phyloP scores from a whole-genome alignment of 1,140 invertebrate species.

The Manduca sexta region DNA sequence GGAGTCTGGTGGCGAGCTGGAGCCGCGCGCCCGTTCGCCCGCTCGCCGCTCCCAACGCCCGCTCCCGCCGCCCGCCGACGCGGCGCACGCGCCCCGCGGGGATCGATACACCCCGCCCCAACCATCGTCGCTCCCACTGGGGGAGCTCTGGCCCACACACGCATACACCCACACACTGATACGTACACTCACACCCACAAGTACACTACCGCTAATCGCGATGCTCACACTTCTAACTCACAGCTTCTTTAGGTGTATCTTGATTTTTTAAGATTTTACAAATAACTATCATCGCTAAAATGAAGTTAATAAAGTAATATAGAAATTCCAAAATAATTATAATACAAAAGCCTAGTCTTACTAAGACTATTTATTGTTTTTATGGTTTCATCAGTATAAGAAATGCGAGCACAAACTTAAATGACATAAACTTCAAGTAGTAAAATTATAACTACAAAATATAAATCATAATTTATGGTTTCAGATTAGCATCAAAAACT shows the following conservation, averaged over 20 bases:
- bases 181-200: conserved; percentile 29
- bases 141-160: conserved; percentile 32
- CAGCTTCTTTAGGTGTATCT: conserved; percentile 29
- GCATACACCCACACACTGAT: conserved; percentile 18
- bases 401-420: too few relatives aligned
- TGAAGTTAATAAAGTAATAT: too few relatives aligned
- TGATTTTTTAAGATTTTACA: conserved; percentile 33
- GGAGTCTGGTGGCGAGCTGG: conserved; percentile 30
- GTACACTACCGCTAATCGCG: conserved; percentile 23
- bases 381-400: too few relatives aligned
- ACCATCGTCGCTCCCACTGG: conserved; percentile 39
- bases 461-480: too few relatives aligned
- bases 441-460: too few relatives aligned
- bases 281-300: conserved; percentile 6
- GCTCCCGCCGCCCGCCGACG: conserved; percentile 52
- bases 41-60: conserved; percentile 39
- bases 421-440: too few relatives aligned
- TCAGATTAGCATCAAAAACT: too few relatives aligned
- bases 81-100: conserved; percentile 58
- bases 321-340: too few relatives aligned
- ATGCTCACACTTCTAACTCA: conserved; percentile 41
- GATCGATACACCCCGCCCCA: conserved; percentile 69
- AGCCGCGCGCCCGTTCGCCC: too few relatives aligned
- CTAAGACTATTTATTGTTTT: too few relatives aligned
- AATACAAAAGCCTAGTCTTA: too few relatives aligned